These are phyloP conservation scores for Drosophila hydei DNA, from an alignment of 1,140 invertebrate genomes.

Conservation along the genomic window DNA sequence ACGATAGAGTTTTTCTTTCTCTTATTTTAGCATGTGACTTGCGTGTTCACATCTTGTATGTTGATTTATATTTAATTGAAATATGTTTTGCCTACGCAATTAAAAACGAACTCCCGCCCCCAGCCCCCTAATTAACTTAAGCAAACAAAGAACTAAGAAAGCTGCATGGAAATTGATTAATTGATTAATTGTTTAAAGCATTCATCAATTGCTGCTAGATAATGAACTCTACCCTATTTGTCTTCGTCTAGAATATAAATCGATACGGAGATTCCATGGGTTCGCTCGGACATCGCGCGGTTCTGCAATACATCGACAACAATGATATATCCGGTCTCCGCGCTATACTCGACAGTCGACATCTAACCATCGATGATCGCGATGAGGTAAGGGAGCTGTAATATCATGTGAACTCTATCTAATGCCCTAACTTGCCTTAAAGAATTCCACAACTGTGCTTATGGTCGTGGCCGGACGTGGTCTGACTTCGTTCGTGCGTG, in stretches of 20 bases:
- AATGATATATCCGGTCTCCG: conserved; percentile 92
- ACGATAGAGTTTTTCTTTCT: not conserved
- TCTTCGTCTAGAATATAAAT: conserved; percentile 76
- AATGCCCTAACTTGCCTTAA: not conserved
- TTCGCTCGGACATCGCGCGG: conserved; percentile 91
- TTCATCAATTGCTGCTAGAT: conserved; percentile 8
- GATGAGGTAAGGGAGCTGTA: conserved; percentile 90
- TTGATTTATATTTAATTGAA: conserved; percentile 38
- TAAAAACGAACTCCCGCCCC: conserved; percentile 5
- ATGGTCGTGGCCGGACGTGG: conserved; percentile 94
- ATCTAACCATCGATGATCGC: conserved; percentile 93
- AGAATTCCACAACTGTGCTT: conserved; percentile 96
- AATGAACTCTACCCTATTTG: conserved; percentile 3
- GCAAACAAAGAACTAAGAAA: conserved; percentile 8
- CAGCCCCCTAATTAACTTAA: conserved; percentile 1
- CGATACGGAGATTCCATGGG: conserved; percentile 92
- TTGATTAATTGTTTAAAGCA: conserved; percentile 24
- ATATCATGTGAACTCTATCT: not conserved
- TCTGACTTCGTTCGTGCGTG: conserved; percentile 91
- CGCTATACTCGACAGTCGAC: conserved; percentile 91
- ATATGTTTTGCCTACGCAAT: conserved; percentile 34
- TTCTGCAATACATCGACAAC: conserved; percentile 91
- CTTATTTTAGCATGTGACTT: conserved; percentile 27
- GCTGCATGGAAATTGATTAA: conserved; percentile 31
- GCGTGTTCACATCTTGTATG: conserved; percentile 26